phyloP scores from a whole-genome alignment of 2,113 vertebrate genomes.

The Ailurus styani region DNA sequence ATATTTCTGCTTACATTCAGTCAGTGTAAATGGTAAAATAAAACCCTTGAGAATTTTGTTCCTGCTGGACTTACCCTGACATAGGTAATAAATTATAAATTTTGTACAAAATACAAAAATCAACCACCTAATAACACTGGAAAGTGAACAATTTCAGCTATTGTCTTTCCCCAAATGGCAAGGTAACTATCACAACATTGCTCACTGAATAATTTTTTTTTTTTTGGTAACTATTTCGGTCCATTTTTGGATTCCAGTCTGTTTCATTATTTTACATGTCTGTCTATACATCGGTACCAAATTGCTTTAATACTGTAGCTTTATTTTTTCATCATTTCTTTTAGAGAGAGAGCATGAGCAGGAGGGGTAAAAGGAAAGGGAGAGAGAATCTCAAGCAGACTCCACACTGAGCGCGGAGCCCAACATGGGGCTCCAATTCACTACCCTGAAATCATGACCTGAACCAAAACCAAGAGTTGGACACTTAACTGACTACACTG shows the following conservation, averaged over 20 bases:
- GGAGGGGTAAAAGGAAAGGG: neutral
- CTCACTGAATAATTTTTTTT: neutral
- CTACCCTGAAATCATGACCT: neutral
- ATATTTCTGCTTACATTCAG: fast-evolving
- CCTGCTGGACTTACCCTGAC: neutral
- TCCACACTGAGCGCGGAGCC: neutral
- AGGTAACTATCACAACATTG: neutral
- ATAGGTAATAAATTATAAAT: neutral
- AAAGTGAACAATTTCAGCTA: neutral
- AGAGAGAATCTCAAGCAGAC: neutral
- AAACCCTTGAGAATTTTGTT: neutral
- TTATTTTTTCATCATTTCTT: neutral
- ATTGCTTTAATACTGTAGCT: neutral
- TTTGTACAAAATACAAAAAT: neutral
- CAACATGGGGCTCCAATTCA: neutral
- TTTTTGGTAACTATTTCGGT: neutral
- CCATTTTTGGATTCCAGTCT: neutral
- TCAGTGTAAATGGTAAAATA: neutral
- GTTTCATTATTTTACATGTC: neutral
- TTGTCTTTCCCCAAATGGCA: neutral
- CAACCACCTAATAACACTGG: neutral
- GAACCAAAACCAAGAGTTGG: neutral
- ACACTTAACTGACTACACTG: neutral
- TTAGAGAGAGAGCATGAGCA: neutral
- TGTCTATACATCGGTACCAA: neutral